Conservation (phyloP, 1,140 invertebrate species). For the Trachymyrmex cornetzi region DNA sequence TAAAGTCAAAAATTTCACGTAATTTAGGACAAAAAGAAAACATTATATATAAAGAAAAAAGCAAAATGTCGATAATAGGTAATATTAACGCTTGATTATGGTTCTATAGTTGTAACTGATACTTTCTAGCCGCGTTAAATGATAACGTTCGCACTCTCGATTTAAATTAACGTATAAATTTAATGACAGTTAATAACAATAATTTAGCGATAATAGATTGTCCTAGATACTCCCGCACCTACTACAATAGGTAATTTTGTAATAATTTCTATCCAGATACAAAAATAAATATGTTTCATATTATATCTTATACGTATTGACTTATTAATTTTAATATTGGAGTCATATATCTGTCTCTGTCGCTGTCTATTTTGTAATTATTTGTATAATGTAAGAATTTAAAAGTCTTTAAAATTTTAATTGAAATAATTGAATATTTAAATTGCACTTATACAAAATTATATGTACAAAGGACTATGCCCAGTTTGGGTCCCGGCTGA, state of each 20-base stretch:
- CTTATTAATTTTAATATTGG: constrained; percentile 9
- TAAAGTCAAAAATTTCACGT: neutral
- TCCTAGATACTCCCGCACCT: constrained; percentile 22
- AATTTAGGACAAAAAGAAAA: neutral
- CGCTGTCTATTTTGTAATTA: neutral
- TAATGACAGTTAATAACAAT: constrained; percentile 21
- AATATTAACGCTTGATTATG: constrained; percentile 48
- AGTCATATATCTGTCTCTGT: neutral
- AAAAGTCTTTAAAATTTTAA: neutral
- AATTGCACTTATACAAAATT: neutral
- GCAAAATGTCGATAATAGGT: constrained; percentile 29
- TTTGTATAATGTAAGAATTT: neutral
- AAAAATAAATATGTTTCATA: neutral
- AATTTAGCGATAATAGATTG: constrained; percentile 16
- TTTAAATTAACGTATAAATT: neutral
- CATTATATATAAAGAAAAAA: neutral
- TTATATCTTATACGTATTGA: neutral
- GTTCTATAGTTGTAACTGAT: constrained; percentile 50
- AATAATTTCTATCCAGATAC: constrained; percentile 8
- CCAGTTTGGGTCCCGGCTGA: no score
- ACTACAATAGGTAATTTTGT: neutral
- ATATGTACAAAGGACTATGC: no score
- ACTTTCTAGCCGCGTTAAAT: constrained; percentile 42
- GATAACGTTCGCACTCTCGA: constrained; percentile 23
- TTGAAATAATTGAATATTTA: neutral